phyloP scores from a whole-genome alignment of 2,888 invertebrate genomes.

The Corythucha ciliata region DNA sequence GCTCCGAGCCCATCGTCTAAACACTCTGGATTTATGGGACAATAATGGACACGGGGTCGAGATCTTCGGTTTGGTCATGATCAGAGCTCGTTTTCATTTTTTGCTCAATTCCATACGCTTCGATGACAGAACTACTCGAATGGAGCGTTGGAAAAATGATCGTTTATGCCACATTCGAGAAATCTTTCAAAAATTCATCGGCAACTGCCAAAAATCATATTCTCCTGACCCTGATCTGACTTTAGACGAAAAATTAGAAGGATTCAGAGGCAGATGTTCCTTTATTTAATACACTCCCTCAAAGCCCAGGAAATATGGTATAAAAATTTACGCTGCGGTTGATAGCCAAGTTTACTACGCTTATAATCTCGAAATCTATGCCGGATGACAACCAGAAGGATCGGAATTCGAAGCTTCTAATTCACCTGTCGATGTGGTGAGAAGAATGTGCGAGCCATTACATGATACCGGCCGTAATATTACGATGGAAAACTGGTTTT shows the following conservation, averaged over 20 bases:
- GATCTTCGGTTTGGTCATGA: constrained; percentile 6
- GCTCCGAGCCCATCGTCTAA: neutral
- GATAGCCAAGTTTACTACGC: constrained; percentile 13
- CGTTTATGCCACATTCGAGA: constrained; percentile 1
- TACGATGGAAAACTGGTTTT: constrained; percentile 38
- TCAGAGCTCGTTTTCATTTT: neutral
- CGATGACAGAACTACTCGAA: neutral
- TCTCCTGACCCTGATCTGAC: constrained; percentile 4
- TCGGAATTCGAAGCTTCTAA: neutral
- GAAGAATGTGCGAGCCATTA: constrained; percentile 34
- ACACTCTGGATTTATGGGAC: constrained; percentile 8
- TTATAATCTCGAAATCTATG: constrained; percentile 16
- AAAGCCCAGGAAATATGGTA: constrained; percentile 13
- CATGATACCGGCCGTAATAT: constrained; percentile 36
- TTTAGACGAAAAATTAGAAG: constrained; percentile 12
- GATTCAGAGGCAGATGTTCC: constrained; percentile 8
- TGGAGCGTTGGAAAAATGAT: neutral
- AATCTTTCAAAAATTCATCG: constrained; percentile 1
- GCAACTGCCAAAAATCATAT: constrained; percentile 2
- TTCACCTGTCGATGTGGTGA: constrained; percentile 36
- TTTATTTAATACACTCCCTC: constrained; percentile 1
- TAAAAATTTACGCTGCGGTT: constrained; percentile 10
- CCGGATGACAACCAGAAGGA: constrained; percentile 17
- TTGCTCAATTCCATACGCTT: neutral
- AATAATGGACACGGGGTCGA: neutral